These are phyloP conservation scores for Camponotus pennsylvanicus DNA, from an alignment of 1,140 invertebrate genomes.

Conservation along the genomic window DNA sequence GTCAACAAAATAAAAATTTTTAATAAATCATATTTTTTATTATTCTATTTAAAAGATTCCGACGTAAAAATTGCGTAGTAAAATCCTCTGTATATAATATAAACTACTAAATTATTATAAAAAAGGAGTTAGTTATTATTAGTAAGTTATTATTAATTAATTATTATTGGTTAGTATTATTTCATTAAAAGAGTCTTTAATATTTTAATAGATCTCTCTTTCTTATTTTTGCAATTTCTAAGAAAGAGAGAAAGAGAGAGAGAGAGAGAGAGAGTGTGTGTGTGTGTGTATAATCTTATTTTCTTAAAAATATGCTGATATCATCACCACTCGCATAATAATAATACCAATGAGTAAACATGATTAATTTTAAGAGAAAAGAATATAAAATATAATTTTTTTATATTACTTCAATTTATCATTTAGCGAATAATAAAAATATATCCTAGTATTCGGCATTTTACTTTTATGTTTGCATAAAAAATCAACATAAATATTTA, in stretches of 20 bases:
- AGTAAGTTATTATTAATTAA: no score
- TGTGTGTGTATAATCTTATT: neutral
- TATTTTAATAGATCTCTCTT: neutral
- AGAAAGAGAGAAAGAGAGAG: no score
- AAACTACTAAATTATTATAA: neutral
- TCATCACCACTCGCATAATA: neutral
- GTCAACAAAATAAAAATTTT: neutral
- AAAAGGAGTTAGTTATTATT: neutral
- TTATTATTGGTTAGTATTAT: neutral
- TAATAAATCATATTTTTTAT: no score
- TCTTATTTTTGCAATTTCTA: neutral
- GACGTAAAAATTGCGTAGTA: neutral
- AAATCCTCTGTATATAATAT: neutral
- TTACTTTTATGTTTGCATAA: conserved; percentile 24
- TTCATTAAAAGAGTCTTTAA: neutral
- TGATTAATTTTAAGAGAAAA: conserved; percentile 72
- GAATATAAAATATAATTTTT: conserved; percentile 68
- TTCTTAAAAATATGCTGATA: neutral
- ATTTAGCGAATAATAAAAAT: conserved; percentile 48
- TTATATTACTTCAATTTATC: conserved; percentile 66
- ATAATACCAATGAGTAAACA: conserved; percentile 35
- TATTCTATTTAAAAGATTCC: neutral
- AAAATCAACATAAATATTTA: conserved; percentile 72
- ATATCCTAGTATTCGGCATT: conserved; percentile 31
- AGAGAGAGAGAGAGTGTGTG: no score